Evolutionary conservation across 1,140 invertebrate genomes (phyloP).

Genomic region (Argopecten irradians): DNA sequence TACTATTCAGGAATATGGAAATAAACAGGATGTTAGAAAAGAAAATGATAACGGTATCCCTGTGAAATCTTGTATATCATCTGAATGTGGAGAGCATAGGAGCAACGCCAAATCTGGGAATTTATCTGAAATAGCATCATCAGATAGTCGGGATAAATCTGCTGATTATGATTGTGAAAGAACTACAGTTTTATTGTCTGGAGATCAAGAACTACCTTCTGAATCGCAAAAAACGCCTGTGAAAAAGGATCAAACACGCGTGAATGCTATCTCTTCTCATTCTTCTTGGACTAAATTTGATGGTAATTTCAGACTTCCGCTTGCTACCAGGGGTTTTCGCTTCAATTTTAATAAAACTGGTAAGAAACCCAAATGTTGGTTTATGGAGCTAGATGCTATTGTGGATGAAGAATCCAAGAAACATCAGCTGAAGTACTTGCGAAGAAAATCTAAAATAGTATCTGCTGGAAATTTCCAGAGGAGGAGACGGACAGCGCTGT

Average conservation of each 20-base stretch:
- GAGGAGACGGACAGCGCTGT: not conserved
- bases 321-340: conserved; percentile 62
- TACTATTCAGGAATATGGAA: not conserved
- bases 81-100: not conserved
- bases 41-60: not conserved
- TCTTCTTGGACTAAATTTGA: conserved; percentile 34
- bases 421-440: conserved; percentile 52
- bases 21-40: not conserved
- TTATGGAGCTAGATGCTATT: conserved; percentile 61
- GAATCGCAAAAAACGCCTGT: not conserved
- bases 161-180: not conserved
- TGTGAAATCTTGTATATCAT: not conserved
- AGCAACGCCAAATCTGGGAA: not conserved
- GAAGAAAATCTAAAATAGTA: conserved; percentile 40
- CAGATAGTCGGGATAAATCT: not conserved
- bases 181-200: not conserved
- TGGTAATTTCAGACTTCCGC: conserved; percentile 57
- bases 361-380: conserved; percentile 64
- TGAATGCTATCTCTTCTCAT: not conserved
- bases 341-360: conserved; percentile 65
- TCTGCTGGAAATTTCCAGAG: not conserved
- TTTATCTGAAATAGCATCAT: not conserved
- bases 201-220: not conserved
- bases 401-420: conserved; percentile 56
- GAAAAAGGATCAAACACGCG: not conserved